Evolutionary conservation across 2,888 invertebrate species (phyloP).

Genomic region (Dasysyrphus tricinctus): DNA sequence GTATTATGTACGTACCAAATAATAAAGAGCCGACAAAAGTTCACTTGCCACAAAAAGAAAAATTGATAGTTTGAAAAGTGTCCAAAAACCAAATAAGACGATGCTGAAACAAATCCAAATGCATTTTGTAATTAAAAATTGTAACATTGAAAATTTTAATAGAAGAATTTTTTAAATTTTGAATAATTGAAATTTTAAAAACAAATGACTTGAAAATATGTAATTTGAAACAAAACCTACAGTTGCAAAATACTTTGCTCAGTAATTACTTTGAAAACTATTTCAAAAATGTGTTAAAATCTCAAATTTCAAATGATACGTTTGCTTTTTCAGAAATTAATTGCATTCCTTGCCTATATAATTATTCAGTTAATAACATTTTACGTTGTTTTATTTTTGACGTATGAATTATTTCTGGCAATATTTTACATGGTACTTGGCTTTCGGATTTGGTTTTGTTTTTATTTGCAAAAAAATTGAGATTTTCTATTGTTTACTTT

Average conservation of each 20-base stretch:
- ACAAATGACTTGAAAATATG: background rate
- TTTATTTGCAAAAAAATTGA: no score
- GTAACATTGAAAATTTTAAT: conserved; percentile 33
- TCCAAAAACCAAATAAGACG: background rate
- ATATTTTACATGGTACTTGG: conserved; percentile 29
- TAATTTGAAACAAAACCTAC: background rate
- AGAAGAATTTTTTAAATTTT: background rate
- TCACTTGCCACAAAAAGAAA: conserved; percentile 25
- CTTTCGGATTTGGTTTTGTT: background rate
- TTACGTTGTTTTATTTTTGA: conserved; percentile 39
- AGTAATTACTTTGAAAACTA: background rate
- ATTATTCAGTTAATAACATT: conserved; percentile 40
- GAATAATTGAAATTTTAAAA: background rate
- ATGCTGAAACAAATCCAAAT: background rate
- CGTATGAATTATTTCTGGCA: conserved; percentile 23
- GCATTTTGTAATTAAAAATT: conserved; percentile 5
- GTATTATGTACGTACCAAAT: conserved; percentile 47
- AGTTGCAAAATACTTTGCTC: background rate
- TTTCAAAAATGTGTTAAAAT: conserved; percentile 2
- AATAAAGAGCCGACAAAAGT: conserved; percentile 9
- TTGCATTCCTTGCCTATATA: background rate
- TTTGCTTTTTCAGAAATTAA: background rate
- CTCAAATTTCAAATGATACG: conserved; percentile 27
- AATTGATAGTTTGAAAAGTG: conserved; percentile 35
- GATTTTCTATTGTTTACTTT: background rate